Evolutionary conservation across 2,888 invertebrate genomes (phyloP).

Genomic region (Drosophila mimica): DNA sequence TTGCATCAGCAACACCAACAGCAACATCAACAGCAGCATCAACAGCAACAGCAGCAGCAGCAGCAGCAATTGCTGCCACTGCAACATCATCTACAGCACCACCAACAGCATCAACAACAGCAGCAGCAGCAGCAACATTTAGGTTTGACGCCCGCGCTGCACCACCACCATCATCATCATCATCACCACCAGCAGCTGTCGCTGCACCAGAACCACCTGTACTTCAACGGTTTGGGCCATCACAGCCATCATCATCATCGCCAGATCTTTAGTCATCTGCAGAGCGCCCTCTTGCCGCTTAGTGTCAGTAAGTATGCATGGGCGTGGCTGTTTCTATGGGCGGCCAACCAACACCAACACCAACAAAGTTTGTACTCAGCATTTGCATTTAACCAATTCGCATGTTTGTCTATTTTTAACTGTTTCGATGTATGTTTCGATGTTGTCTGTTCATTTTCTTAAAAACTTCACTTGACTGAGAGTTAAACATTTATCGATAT

Average conservation of each 20-base stretch:
- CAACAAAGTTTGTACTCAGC: conserved; percentile 51
- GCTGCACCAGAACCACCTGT: conserved; percentile 78
- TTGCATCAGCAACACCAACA: conserved; percentile 33
- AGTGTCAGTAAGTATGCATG: conserved; percentile 85
- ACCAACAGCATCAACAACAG: conserved; percentile 28
- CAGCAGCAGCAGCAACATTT: conserved; percentile 52
- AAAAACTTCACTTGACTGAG: neutral
- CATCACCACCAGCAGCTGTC: conserved; percentile 76
- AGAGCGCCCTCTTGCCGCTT: conserved; percentile 84
- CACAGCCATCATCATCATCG: conserved; percentile 81
- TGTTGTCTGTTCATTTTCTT: neutral
- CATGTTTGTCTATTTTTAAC: conserved; percentile 48
- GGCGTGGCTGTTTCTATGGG: conserved; percentile 23
- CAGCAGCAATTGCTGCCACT: conserved; percentile 53
- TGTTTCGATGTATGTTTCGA: conserved; percentile 9
- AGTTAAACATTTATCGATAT: neutral
- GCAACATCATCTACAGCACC: conserved; percentile 47
- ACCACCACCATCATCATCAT: conserved; percentile 52
- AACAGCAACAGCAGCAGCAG: conserved; percentile 42
- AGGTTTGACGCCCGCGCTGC: conserved; percentile 35
- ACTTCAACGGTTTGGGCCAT: conserved; percentile 83
- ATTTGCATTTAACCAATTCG: conserved; percentile 33
- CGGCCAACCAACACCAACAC: neutral
- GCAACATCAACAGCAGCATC: conserved; percentile 48
- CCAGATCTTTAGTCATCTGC: conserved; percentile 85